Percentiles rank a stretch among this genome's conserved stretches.
These are phyloP conservation scores for Lethrus apterus DNA, from an alignment of 1,140 invertebrate genomes.

Conservation along the genomic window DNA sequence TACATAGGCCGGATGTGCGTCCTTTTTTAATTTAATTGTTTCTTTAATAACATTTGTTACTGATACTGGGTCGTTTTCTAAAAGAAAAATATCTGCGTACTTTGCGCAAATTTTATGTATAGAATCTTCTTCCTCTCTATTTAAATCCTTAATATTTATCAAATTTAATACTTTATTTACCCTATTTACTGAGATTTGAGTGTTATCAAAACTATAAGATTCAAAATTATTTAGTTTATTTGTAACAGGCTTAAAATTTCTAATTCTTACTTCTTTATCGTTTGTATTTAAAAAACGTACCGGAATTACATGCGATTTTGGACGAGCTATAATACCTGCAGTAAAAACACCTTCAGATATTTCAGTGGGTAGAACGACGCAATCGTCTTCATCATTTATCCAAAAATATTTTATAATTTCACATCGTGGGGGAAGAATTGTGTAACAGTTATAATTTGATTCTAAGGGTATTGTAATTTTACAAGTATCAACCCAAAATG, in stretches of 20 bases:
- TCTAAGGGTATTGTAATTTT: no score
- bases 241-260: slow-evolving; percentile 20
- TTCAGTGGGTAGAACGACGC: no score
- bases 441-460: no score
- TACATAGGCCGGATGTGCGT: background rate
- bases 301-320: no score
- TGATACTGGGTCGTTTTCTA: no score
- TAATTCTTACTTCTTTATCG: slow-evolving; percentile 16
- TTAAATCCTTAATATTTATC: slow-evolving; percentile 20
- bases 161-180: slow-evolving; percentile 16
- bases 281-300: slow-evolving; percentile 18
- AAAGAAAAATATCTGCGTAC: slow-evolving; percentile 29
- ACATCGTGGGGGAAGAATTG: no score
- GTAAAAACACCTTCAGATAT: no score
- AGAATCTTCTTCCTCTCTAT: slow-evolving; percentile 24
- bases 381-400: no score
- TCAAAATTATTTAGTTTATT: slow-evolving; percentile 17
- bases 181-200: slow-evolving; percentile 16
- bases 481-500: no score
- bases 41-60: background rate
- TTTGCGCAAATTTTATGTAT: slow-evolving; percentile 29
- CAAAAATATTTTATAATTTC: no score
- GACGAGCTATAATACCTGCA: no score
- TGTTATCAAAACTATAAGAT: slow-evolving; percentile 14
- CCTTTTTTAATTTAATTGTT: background rate